Evolutionary conservation across 2,113 vertebrate genomes (phyloP).

Genomic region (Tychaedon coryphoeus): DNA sequence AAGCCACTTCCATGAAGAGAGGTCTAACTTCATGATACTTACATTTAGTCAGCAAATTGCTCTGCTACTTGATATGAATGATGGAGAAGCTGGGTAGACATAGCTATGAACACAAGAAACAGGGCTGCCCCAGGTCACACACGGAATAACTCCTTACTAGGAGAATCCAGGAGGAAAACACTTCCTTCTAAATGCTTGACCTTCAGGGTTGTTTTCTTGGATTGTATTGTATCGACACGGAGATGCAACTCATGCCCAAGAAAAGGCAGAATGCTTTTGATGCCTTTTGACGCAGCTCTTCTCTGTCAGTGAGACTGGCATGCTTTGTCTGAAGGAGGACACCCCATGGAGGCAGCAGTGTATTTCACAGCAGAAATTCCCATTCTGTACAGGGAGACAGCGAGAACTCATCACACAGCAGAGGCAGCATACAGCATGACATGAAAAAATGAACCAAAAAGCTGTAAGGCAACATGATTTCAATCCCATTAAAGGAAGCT

Average conservation of each 20-base stretch:
- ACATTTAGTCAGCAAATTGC: neutral
- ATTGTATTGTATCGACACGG: accelerated
- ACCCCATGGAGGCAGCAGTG: accelerated
- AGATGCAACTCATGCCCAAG: neutral
- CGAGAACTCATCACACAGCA: neutral
- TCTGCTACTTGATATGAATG: neutral
- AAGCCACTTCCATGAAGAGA: neutral
- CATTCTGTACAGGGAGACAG: neutral
- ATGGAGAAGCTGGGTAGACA: accelerated
- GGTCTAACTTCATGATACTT: neutral
- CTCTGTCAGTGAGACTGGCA: neutral
- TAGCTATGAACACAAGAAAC: neutral
- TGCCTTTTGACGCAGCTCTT: neutral
- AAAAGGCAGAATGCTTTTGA: neutral
- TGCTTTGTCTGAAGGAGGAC: neutral
- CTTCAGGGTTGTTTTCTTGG: neutral
- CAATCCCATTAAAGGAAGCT: neutral
- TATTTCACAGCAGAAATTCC: neutral
- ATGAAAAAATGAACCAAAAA: neutral
- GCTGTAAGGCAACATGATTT: neutral
- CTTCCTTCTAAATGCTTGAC: neutral
- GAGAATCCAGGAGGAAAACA: neutral
- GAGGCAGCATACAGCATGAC: neutral
- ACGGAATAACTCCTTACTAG: neutral
- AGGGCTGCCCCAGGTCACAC: neutral